phyloP scores from a whole-genome alignment of 2,888 invertebrate species.

The Aspidiotus rigidus region DNA sequence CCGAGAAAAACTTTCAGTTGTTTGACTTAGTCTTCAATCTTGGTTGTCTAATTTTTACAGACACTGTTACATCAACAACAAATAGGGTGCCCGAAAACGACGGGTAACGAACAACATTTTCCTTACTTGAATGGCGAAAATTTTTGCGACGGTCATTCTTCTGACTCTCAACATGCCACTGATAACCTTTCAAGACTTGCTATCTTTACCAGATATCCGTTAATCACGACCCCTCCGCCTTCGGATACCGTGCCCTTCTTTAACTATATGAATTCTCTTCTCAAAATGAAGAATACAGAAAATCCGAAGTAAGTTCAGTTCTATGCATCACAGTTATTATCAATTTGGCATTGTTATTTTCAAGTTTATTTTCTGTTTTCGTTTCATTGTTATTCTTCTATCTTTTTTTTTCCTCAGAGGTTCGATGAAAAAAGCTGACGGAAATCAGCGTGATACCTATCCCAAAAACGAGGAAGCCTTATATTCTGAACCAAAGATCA shows the following conservation, averaged over 20 bases:
- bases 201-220: conserved; percentile 37
- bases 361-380: no score
- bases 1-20: neutral
- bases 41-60: neutral
- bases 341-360: no score
- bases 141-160: neutral
- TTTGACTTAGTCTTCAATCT: no score
- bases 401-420: no score
- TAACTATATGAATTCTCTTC: no score
- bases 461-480: conserved; percentile 6
- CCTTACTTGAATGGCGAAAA: neutral
- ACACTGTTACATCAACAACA: neutral
- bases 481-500: conserved; percentile 9
- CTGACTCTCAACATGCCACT: conserved; percentile 9
- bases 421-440: no score
- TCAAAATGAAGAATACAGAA: no score
- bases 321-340: no score
- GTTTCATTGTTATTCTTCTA: no score
- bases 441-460: no score
- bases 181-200: conserved; percentile 33
- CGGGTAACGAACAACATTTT: neutral
- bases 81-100: neutral
- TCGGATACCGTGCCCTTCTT: no score
- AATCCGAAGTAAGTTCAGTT: no score
- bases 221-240: neutral